Evolutionary conservation across 2,113 vertebrate genomes (phyloP), one percentile per base, ranked within the genome.

Genomic region (Donacobius atricapilla): DNA sequence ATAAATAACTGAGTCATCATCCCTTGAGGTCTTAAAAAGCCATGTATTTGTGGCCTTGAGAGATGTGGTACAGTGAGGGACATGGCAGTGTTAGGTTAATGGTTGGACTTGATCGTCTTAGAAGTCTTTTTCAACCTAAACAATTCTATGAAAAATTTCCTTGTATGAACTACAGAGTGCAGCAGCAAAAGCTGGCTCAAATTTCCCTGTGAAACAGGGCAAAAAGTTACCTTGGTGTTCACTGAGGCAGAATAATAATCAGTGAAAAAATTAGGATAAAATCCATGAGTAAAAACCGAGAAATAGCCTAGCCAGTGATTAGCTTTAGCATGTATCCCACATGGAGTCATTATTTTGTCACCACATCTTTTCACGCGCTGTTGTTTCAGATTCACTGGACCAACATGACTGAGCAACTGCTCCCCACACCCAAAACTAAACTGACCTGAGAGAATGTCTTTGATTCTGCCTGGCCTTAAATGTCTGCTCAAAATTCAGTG

Each of bases 341-440:
- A 19, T 3, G 69, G 86, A 93, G 64, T 72, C n/a, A 61, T 94
- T 61, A 89, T 92, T 89, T 94, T 64, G 65, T 65, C 77, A 82
- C 92, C 18, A 5, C 60, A 60, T 93, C 76, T 92, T 93, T 83
- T 91, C 92, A 95, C 0, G 3, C 14, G 0, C 69, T 45, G 53
- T 75, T 95, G 88, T 93, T 90, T 78, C 48, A 64, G 69, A 65
- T 68, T 93, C 95, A 76, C 65, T 72, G 72, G 72, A 83, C 76
- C 31, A 7, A 42, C 28, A 45, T 64, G 69, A 86, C 53, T 54
- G 80, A 88, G 79, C 71, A 83, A 87, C 72, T 4, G 4, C 48
- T 96, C 61, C 86, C 86, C 45, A 87, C 72, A 78, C 69, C 86
- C 88, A 87, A 94, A 95, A 89, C 80, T 96, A 96, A 96, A 93